Conservation (phyloP, 2,113 vertebrate species). For the Takifugu flavidus region DNA sequence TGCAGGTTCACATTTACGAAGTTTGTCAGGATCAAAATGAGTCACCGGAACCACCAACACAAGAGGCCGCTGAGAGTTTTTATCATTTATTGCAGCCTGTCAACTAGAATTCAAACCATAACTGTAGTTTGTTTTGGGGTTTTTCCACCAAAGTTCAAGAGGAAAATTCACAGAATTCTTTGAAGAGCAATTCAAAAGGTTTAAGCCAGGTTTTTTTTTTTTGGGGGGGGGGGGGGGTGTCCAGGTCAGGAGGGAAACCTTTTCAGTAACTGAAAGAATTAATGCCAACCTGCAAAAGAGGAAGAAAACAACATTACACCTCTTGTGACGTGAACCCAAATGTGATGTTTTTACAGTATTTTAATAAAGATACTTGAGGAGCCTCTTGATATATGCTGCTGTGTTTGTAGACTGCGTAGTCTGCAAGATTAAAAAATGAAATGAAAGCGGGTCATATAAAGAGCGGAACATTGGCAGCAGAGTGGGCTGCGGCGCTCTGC, state of each 20-base stretch:
- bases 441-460: neutral
- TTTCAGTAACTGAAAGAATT: neutral
- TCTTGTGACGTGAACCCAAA: no score
- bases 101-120: constrained; percentile 17
- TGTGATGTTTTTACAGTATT: no score
- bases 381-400: no score
- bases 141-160: neutral
- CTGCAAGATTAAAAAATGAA: constrained; percentile 10
- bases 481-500: no score
- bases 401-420: neutral
- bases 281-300: constrained; percentile 22
- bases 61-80: constrained; percentile 9
- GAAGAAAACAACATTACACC: neutral
- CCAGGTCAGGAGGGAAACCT: neutral
- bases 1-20: constrained; percentile 49
- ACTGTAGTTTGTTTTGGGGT: neutral
- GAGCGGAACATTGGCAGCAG: neutral
- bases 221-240: no score
- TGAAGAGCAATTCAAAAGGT: no score
- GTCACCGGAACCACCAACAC: neutral
- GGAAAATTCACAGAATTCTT: neutral
- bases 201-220: no score
- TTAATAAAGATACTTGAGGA: no score
- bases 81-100: constrained; percentile 57
- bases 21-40: constrained; percentile 13